phyloP scores from a whole-genome alignment of 2,797 vertebrate species.

The Rhinogobio ventralis region DNA sequence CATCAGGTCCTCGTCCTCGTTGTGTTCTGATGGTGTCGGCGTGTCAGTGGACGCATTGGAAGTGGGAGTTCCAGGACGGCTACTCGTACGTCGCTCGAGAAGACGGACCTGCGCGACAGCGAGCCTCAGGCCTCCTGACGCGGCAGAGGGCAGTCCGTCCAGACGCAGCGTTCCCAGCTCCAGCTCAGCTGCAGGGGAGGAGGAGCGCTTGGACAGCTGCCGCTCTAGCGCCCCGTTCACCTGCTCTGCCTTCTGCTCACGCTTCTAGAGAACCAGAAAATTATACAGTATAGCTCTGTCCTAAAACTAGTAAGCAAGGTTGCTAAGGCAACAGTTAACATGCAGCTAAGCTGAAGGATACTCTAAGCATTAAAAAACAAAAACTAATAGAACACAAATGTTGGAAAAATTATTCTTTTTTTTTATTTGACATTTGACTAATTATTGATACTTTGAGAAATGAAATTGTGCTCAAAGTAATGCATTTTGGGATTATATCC shows the following conservation, averaged over 20 bases:
- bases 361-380: not conserved
- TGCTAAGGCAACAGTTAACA: not conserved
- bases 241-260: slow-evolving; percentile 95
- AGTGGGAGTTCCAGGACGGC: slow-evolving; percentile 93
- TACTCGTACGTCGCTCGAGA: slow-evolving; percentile 92
- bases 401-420: not conserved
- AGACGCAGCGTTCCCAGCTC: slow-evolving; percentile 82
- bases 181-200: slow-evolving; percentile 89
- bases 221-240: slow-evolving; percentile 87
- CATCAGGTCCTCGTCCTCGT: slow-evolving; percentile 89
- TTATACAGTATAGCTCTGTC: not conserved
- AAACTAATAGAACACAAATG: not conserved
- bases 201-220: slow-evolving; percentile 82
- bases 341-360: not conserved
- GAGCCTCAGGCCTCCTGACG: slow-evolving; percentile 78
- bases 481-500: not conserved
- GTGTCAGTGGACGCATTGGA: slow-evolving; percentile 94
- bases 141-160: slow-evolving; percentile 71
- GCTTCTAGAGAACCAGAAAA: slow-evolving; percentile 81
- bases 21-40: slow-evolving; percentile 93
- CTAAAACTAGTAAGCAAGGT: not conserved
- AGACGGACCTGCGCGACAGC: slow-evolving; percentile 90
- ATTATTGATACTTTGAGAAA: not conserved
- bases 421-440: not conserved
- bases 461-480: not conserved